phyloP scores from a whole-genome alignment of 2,888 invertebrate species.

The Molanna angustata region DNA sequence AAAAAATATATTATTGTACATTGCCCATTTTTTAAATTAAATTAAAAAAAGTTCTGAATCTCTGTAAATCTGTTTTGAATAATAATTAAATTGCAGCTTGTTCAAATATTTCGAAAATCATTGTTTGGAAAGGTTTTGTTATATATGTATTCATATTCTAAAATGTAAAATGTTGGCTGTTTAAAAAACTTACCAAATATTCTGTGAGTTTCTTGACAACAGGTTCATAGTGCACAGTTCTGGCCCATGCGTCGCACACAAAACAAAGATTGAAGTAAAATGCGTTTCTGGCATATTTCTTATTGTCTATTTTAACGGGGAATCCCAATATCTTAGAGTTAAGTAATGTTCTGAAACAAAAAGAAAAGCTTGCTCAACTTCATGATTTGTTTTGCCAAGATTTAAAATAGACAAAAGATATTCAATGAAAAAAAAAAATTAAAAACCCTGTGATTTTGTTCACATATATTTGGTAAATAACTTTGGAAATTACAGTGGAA shows the following conservation, averaged over 20 bases:
- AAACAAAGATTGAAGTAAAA: constrained; percentile 83
- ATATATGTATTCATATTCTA: no score
- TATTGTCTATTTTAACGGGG: constrained; percentile 74
- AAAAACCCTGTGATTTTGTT: not conserved
- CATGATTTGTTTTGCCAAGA: no score
- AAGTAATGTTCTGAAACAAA: constrained; percentile 60
- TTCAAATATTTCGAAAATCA: no score
- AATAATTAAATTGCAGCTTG: no score
- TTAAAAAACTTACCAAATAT: constrained; percentile 68
- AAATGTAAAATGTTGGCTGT: no score
- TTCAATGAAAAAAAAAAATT: not conserved
- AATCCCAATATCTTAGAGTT: constrained; percentile 77
- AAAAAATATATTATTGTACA: no score
- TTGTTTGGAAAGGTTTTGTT: no score
- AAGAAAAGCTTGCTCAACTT: not conserved
- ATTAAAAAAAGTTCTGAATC: no score
- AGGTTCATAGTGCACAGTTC: constrained; percentile 76
- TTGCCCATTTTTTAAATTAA: no score
- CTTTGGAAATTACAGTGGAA: no score
- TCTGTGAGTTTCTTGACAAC: constrained; percentile 79
- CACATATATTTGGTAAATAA: no score
- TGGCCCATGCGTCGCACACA: constrained; percentile 72
- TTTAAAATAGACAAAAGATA: not conserved
- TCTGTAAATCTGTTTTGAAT: no score
- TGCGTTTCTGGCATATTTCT: constrained; percentile 76